Conservation (phyloP, 2,888 invertebrate genomes). For the Drosophila seclusa region DNA sequence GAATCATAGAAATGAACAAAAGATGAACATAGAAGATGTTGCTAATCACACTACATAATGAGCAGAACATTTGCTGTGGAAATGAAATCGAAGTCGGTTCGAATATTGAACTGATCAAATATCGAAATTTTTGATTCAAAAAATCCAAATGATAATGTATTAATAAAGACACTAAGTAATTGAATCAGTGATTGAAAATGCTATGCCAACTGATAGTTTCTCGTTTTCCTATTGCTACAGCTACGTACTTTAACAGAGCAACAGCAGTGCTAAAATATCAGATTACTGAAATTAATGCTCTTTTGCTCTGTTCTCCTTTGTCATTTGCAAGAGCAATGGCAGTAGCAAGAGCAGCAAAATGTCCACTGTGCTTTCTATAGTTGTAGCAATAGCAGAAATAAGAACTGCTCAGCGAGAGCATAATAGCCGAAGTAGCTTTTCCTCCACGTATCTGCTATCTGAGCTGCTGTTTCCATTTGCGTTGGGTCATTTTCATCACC, state of each 20-base stretch:
- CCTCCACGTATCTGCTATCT: neutral
- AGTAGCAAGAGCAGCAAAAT: neutral
- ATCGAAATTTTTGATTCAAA: neutral
- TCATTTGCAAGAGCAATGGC: neutral
- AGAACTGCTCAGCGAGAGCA: neutral
- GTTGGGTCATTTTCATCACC: neutral
- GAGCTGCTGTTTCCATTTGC: neutral
- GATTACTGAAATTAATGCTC: neutral
- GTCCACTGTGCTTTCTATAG: neutral
- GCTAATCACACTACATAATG: neutral
- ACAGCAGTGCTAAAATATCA: neutral
- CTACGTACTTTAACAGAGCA: neutral
- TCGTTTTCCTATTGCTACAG: neutral
- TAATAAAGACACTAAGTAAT: too few relatives aligned
- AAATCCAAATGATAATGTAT: neutral
- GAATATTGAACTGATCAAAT: neutral
- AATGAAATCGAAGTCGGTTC: neutral
- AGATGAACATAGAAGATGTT: neutral
- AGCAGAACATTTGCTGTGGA: neutral
- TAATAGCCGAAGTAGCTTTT: neutral
- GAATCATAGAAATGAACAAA: constrained; percentile 1
- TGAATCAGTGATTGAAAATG: neutral
- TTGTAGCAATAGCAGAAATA: neutral
- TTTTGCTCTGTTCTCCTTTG: neutral
- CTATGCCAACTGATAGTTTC: neutral